These are phyloP conservation scores for Odontothrips loti DNA, from an alignment of 2,888 invertebrate species.

Conservation along the genomic window DNA sequence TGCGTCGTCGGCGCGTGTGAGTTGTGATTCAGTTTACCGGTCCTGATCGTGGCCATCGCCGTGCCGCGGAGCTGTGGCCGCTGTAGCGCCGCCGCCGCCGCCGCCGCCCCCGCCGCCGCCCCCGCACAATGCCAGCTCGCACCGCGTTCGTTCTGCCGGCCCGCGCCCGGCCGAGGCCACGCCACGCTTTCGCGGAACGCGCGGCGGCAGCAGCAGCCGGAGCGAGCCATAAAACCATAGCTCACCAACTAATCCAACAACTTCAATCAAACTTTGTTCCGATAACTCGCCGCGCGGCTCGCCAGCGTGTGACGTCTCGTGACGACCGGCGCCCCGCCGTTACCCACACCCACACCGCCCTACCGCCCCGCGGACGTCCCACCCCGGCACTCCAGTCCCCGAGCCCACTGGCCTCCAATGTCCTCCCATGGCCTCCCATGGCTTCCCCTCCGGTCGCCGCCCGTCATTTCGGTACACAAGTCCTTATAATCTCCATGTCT, in stretches of 20 bases:
- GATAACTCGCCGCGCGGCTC: conserved; percentile 9
- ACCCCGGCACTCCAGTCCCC: not conserved
- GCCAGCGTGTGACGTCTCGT: not conserved
- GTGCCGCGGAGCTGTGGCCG: no score
- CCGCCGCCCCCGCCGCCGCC: no score
- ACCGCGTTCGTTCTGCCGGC: no score
- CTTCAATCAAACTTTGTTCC: conserved; percentile 26
- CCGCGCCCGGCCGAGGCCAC: not conserved
- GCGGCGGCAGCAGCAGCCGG: conserved; percentile 2
- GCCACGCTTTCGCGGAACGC: not conserved
- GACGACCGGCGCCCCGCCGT: not conserved
- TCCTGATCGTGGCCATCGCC: not conserved
- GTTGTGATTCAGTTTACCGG: conserved; percentile 12
- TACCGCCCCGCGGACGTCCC: not conserved
- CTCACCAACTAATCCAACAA: conserved; percentile 24
- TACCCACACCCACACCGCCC: not conserved
- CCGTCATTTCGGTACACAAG: no score
- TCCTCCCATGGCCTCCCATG: not conserved
- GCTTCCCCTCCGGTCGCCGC: not conserved
- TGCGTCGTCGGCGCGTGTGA: not conserved
- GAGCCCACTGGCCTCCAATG: not conserved
- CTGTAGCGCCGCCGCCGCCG: no score
- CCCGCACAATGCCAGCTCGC: no score
- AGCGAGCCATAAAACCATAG: conserved; percentile 17
- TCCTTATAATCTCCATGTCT: no score